Evolutionary conservation across 1,140 invertebrate genomes (phyloP).

Genomic region (Spodoptera frugiperda): DNA sequence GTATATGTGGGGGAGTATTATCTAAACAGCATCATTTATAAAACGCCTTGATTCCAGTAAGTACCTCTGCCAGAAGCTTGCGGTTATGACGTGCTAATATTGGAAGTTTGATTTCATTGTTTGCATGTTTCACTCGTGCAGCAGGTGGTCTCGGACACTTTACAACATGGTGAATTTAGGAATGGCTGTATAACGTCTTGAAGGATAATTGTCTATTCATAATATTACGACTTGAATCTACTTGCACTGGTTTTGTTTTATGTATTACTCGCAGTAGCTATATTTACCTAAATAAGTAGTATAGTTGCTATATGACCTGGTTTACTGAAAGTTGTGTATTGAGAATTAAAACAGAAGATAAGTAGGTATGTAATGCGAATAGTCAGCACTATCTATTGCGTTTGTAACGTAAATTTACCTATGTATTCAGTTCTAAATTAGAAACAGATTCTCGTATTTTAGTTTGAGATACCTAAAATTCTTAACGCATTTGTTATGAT

Average conservation of each 20-base stretch:
- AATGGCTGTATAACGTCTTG: not conserved
- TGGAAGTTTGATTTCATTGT: conserved; percentile 56
- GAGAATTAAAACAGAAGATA: not conserved
- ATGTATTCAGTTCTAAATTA: not conserved
- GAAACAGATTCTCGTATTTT: not conserved
- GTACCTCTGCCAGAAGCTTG: not conserved
- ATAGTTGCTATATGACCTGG: too few species aligned
- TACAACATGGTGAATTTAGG: conserved; percentile 54
- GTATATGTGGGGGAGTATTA: not conserved
- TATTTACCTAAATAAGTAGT: too few species aligned
- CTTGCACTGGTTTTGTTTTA: not conserved
- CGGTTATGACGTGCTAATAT: conserved; percentile 56
- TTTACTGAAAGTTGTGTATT: not conserved
- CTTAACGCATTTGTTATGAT: not conserved
- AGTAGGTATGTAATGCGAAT: not conserved
- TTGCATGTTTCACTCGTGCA: conserved; percentile 46
- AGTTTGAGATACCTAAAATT: not conserved
- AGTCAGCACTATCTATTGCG: not conserved
- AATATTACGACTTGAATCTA: not conserved
- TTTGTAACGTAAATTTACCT: not conserved
- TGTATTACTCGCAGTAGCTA: too few species aligned
- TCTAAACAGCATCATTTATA: not conserved
- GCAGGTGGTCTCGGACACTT: conserved; percentile 56
- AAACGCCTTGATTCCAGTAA: conserved; percentile 7
- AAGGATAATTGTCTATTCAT: not conserved